A percentile compares a stretch with the other conserved stretches of the same genome.
Conservation (phyloP, 2,888 invertebrate species). For the Atethmia centrago region DNA sequence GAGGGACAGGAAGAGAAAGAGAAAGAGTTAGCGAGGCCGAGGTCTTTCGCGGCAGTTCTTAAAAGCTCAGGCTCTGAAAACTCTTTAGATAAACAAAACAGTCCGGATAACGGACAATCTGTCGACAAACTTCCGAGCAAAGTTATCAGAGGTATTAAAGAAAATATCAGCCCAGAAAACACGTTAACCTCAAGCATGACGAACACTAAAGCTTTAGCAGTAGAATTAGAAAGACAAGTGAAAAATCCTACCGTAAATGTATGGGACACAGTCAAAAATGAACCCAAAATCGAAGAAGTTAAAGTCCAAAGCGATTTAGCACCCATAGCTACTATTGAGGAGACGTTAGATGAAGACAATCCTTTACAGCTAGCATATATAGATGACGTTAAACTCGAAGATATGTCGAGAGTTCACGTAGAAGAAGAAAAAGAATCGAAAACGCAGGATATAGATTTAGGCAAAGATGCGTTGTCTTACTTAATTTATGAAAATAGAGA, state of each 20-base stretch:
- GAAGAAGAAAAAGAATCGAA: conserved; percentile 65
- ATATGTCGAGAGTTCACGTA: conserved; percentile 59
- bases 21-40: conserved; percentile 77
- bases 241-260: conserved; percentile 70
- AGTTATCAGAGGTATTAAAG: conserved; percentile 91
- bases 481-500: conserved; percentile 81
- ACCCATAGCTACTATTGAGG: conserved; percentile 86
- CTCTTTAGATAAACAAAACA: conserved; percentile 82
- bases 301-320: conserved; percentile 79
- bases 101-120: conserved; percentile 83
- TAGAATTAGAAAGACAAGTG: conserved; percentile 79
- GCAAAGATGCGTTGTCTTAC: conserved; percentile 85
- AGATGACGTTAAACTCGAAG: conserved; percentile 79
- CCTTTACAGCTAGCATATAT: conserved; percentile 77
- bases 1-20: conserved; percentile 69
- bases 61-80: conserved; percentile 87
- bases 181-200: conserved; percentile 87
- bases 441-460: conserved; percentile 81
- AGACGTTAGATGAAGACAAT: conserved; percentile 78
- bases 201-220: conserved; percentile 81
- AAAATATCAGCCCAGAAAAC: conserved; percentile 92
- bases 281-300: conserved; percentile 74
- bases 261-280: conserved; percentile 77
- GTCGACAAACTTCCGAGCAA: conserved; percentile 90
- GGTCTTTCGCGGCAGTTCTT: conserved; percentile 86